A percentile compares a stretch with the other conserved stretches of the same genome.
Conservation (phyloP, 1,140 invertebrate species). For the Drosophila ercepeae region DNA sequence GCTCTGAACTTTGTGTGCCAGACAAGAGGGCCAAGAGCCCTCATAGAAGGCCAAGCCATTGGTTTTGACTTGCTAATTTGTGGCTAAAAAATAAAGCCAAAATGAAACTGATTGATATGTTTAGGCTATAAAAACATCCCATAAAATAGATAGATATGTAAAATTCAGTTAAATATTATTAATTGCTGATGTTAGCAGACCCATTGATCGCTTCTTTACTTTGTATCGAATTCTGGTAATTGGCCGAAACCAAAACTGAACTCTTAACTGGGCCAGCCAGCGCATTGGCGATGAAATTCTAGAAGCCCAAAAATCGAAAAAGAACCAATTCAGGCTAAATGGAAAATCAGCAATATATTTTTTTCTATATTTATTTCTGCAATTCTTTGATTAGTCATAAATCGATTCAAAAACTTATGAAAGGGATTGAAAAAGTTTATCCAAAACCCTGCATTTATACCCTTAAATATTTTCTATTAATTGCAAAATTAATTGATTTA, state of each 20-base stretch:
- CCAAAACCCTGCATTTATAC: background rate
- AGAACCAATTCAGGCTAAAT: conserved; percentile 21
- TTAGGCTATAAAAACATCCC: conserved; percentile 14
- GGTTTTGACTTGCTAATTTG: conserved; percentile 69
- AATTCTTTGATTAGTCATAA: conserved; percentile 7
- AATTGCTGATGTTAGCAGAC: conserved; percentile 59
- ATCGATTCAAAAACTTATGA: background rate
- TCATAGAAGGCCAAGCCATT: conserved; percentile 62
- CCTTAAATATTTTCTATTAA: too few relatives aligned
- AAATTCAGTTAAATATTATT: conserved; percentile 15
- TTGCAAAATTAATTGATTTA: too few relatives aligned
- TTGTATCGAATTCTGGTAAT: conserved; percentile 67
- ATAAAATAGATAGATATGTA: conserved; percentile 8
- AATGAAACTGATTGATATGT: conserved; percentile 58
- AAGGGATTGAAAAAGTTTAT: background rate
- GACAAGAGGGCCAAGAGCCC: conserved; percentile 7
- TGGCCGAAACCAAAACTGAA: conserved; percentile 51
- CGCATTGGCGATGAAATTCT: conserved; percentile 51
- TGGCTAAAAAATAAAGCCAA: conserved; percentile 5
- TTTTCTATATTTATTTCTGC: background rate
- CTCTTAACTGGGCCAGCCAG: conserved; percentile 66
- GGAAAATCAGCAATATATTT: conserved; percentile 27
- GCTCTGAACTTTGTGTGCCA: conserved; percentile 7
- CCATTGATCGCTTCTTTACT: conserved; percentile 30
- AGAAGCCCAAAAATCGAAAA: conserved; percentile 19